Conservation (phyloP, 1,140 invertebrate species). For the Drosophila subpulchrella region DNA sequence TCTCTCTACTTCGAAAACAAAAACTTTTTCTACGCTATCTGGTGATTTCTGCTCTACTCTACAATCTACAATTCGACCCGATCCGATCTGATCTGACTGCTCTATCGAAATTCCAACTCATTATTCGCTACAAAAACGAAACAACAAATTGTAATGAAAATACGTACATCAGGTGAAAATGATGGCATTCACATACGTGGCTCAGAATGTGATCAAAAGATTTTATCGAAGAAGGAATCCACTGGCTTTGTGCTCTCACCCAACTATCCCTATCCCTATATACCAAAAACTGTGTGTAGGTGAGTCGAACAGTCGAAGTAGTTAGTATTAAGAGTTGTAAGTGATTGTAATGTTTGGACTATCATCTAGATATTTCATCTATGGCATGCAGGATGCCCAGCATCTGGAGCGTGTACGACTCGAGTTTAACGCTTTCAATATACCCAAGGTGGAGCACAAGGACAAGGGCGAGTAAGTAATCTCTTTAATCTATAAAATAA, state of each 20-base stretch:
- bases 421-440: conserved; percentile 94
- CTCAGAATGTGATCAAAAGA: conserved; percentile 98
- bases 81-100: conserved; percentile 32
- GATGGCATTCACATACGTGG: conserved; percentile 96
- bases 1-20: conserved; percentile 25
- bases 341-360: neutral
- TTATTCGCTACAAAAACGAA: conserved; percentile 36
- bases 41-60: conserved; percentile 12
- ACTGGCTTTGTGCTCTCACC: conserved; percentile 96
- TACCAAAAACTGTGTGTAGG: conserved; percentile 96
- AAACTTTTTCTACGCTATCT: conserved; percentile 30
- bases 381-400: conserved; percentile 97
- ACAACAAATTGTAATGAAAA: conserved; percentile 42
- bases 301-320: conserved; percentile 66
- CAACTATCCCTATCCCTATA: conserved; percentile 97
- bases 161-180: conserved; percentile 86
- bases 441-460: conserved; percentile 91
- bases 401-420: conserved; percentile 96
- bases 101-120: conserved; percentile 44
- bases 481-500: too few relatives aligned
- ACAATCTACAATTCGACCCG: conserved; percentile 6
- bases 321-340: neutral
- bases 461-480: conserved; percentile 77
- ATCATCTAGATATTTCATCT: conserved; percentile 94
- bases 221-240: conserved; percentile 96